Conservation (phyloP, 1,140 invertebrate genomes). For the Aphidius gifuensis region DNA sequence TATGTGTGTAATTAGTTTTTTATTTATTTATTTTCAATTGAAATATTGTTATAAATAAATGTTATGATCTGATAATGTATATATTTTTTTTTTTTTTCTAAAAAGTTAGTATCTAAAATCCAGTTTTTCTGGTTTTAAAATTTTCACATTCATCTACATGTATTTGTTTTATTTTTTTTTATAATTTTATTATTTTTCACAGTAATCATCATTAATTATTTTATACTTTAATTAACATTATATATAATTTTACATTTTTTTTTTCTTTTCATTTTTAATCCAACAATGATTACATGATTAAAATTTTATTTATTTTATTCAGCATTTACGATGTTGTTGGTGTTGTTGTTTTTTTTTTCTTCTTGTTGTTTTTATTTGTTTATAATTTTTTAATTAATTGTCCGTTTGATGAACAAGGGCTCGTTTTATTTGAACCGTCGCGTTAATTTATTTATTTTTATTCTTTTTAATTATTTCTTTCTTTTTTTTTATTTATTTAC, state of each 20-base stretch:
- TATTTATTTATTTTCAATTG: too few relatives aligned
- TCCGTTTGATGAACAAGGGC: neutral
- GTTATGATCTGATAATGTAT: too few relatives aligned
- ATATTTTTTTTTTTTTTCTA: too few relatives aligned
- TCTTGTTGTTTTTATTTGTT: slow-evolving; percentile 17
- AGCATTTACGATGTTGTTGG: slow-evolving; percentile 9
- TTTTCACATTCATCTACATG: too few relatives aligned
- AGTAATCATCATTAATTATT: too few relatives aligned
- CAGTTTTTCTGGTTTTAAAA: too few relatives aligned
- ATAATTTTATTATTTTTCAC: too few relatives aligned
- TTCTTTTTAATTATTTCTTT: slow-evolving; percentile 8
- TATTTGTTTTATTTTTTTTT: too few relatives aligned
- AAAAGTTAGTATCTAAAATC: too few relatives aligned
- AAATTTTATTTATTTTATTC: slow-evolving; percentile 8
- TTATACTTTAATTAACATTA: slow-evolving; percentile 43
- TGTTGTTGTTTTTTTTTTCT: neutral
- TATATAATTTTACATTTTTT: slow-evolving; percentile 47
- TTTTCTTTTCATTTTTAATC: slow-evolving; percentile 15
- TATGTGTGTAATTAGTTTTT: too few relatives aligned
- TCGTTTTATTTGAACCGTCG: slow-evolving; percentile 5
- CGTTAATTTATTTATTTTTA: slow-evolving; percentile 15
- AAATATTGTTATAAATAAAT: too few relatives aligned
- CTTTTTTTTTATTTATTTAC: slow-evolving; percentile 16
- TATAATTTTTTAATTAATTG: slow-evolving; percentile 6
- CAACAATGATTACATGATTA: slow-evolving; percentile 16